A percentile compares a stretch with the other conserved stretches of the same genome.
Evolutionary conservation across 2,797 vertebrate genomes (phyloP).

Genomic region (Nannoperca obscura): DNA sequence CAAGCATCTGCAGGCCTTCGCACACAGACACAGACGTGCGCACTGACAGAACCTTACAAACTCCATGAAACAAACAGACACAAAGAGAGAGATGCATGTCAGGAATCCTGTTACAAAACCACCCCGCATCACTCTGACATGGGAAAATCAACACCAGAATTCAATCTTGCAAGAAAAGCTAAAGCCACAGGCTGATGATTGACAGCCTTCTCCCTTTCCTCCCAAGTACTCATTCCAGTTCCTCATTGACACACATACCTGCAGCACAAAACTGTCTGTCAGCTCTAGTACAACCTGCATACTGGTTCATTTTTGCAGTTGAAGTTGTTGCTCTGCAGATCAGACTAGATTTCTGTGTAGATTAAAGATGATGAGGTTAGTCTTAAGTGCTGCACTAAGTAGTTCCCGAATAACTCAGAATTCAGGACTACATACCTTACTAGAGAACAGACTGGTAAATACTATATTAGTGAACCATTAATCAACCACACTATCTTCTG

Average conservation of each 20-base stretch:
- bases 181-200: constrained; percentile 24
- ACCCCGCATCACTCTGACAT: constrained; percentile 40
- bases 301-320: constrained; percentile 10
- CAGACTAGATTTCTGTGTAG: constrained; percentile 25
- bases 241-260: constrained; percentile 16
- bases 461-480: no score
- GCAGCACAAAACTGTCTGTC: constrained; percentile 4
- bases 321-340: constrained; percentile 1
- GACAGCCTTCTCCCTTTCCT: constrained; percentile 46
- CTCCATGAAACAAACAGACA: constrained; percentile 48
- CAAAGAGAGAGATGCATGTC: constrained; percentile 57
- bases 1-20: constrained; percentile 43
- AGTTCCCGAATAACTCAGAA: no score
- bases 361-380: constrained; percentile 2
- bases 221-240: constrained; percentile 6
- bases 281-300: not conserved
- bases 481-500: not conserved
- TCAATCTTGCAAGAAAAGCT: constrained; percentile 4
- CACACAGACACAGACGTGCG: constrained; percentile 13
- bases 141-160: constrained; percentile 50
- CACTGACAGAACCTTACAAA: constrained; percentile 43
- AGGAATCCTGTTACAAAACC: constrained; percentile 72
- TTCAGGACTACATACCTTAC: no score
- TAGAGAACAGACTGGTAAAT: no score
- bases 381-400: not conserved